phyloP scores from a whole-genome alignment of 2,113 vertebrate genomes.

The Sinocyclocheilus anophthalmus region DNA sequence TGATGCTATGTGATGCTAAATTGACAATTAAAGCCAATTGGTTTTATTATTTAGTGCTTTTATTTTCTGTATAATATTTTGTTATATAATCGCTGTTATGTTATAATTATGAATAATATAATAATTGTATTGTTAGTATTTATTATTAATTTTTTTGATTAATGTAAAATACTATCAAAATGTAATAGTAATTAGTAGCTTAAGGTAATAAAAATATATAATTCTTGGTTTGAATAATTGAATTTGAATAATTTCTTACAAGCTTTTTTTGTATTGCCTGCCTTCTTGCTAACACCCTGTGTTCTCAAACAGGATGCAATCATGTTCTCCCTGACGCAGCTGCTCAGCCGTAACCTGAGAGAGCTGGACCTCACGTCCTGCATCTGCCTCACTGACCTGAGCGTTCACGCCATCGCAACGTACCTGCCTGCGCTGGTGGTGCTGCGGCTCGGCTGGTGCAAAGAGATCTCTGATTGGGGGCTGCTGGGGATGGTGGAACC shows the following conservation, averaged over 20 bases:
- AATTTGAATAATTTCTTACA: neutral
- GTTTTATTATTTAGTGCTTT: too few species aligned
- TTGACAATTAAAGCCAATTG: too few species aligned
- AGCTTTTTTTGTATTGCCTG: neutral
- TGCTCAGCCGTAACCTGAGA: conserved; percentile 67
- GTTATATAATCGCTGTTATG: too few species aligned
- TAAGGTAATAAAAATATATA: neutral
- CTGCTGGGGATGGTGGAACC: conserved; percentile 77
- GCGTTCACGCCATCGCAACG: conserved; percentile 74
- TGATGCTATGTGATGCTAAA: too few species aligned
- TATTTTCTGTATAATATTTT: too few species aligned
- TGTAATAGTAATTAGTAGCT: too few species aligned
- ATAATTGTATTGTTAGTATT: too few species aligned
- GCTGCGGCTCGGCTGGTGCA: conserved; percentile 81
- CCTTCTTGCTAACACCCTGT: neutral
- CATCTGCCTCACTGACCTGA: conserved; percentile 75
- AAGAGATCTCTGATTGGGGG: conserved; percentile 82
- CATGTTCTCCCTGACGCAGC: conserved; percentile 72
- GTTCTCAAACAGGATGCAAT: conserved; percentile 71
- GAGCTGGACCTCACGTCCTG: conserved; percentile 83
- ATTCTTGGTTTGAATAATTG: neutral
- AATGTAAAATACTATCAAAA: too few species aligned
- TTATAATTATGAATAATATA: too few species aligned
- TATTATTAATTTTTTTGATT: too few species aligned
- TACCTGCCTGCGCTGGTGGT: conserved; percentile 75